Percentiles rank a stretch among this genome's conserved stretches.
These are phyloP conservation scores for Gorsachius goisagi DNA, from an alignment of 2,113 vertebrate species.

Conservation along the genomic window DNA sequence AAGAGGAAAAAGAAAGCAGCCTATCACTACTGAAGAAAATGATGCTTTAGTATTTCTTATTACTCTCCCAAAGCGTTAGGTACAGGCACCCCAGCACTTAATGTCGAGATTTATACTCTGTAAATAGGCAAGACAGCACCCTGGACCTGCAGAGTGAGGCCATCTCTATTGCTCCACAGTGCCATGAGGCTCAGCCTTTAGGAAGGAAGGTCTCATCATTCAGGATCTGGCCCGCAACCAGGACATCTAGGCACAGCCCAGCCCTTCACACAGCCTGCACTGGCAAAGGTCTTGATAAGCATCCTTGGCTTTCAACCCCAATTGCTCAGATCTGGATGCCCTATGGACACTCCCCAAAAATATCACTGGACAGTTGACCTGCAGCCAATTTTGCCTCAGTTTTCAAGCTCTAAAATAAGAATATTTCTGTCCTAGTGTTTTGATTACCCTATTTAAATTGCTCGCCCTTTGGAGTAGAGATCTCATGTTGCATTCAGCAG, in stretches of 20 bases:
- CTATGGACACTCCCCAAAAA: neutral
- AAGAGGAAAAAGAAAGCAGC: neutral
- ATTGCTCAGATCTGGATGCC: neutral
- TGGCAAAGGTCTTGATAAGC: neutral
- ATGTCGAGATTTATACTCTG: neutral
- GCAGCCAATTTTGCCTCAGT: neutral
- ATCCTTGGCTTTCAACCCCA: neutral
- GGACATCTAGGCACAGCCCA: neutral
- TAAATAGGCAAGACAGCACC: neutral
- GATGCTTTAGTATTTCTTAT: neutral
- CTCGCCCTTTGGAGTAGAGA: neutral
- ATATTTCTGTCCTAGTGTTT: neutral
- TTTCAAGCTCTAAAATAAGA: neutral
- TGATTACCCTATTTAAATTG: neutral
- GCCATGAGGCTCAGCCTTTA: neutral
- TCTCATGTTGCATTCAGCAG: rapidly evolving
- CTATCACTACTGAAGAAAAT: neutral
- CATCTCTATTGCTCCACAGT: neutral
- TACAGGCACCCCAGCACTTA: neutral
- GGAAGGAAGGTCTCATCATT: neutral
- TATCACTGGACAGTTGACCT: neutral
- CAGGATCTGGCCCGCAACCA: neutral
- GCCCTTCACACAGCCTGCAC: neutral
- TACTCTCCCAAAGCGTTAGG: rapidly evolving
- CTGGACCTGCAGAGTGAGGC: neutral